These are phyloP conservation scores for Petrosia ficiformis DNA, from an alignment of 37 sponge, comb jelly and placozoan genomes.

Conservation along the genomic window DNA sequence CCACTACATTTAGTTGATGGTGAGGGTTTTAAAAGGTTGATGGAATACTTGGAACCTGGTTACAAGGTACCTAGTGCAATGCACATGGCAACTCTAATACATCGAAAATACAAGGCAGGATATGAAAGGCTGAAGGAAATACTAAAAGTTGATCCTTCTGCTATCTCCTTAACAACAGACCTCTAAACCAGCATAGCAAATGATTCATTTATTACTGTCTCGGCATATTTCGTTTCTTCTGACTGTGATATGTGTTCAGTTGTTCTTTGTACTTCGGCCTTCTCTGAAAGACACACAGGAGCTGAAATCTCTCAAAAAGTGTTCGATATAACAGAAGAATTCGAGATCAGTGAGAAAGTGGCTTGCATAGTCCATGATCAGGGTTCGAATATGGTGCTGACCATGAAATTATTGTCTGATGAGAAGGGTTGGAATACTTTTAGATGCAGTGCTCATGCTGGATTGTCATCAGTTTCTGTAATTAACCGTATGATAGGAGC, in stretches of 20 bases:
- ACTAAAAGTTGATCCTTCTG: not conserved
- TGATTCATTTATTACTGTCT: conserved; percentile 10
- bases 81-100: not conserved
- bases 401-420: not conserved
- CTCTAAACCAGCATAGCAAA: conserved; percentile 22
- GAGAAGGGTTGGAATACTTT: conserved; percentile 9
- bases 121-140: not conserved
- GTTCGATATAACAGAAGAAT: not conserved
- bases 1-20: conserved; percentile 20
- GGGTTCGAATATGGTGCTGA: not conserved
- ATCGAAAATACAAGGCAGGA: not conserved
- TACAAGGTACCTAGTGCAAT: not conserved
- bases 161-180: conserved; percentile 20
- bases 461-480: not conserved
- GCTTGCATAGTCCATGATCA: conserved; percentile 10
- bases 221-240: conserved; percentile 13
- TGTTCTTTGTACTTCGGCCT: not conserved
- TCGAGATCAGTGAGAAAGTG: conserved; percentile 3
- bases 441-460: conserved; percentile 13
- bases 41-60: conserved; percentile 5
- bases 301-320: not conserved
- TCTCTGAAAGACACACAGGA: conserved; percentile 18
- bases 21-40: not conserved
- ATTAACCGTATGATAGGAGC: conserved; percentile 2
- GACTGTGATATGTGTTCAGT: not conserved